Base-by-base conservation (phyloP, 2,888 invertebrate genomes). In the Agrotis clavis region DNA sequence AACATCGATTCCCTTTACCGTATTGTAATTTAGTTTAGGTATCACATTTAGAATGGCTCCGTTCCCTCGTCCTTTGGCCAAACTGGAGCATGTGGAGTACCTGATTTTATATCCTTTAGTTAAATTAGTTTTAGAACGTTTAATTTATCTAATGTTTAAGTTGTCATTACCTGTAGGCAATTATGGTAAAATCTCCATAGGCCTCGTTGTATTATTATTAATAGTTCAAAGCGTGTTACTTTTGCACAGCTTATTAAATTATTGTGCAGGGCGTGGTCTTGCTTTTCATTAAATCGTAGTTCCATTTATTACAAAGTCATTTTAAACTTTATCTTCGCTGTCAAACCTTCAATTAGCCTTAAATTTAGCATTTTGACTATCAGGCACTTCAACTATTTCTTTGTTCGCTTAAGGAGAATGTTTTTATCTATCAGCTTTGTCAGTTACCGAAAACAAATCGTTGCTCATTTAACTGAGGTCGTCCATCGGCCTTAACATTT, bases 21-120 rank as follows among this genome's bases (percentile, higher is more conserved):
- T 86, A 90, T 85, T 87, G 84, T 85, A 87, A 89, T 85, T 88
- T 84, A 82, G 81, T 73, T 41, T 74, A 67, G 73, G 71, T 77
- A 80, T 74, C 72, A 74, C 87, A 83, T 87, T 90, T 87, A 87
- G 87, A 90, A 85, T 84, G 88, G 85, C 78, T 78, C 84, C 88
- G 74, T 89, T 89, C 89, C 85, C 89, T 87, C 84, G 89, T 90
- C 89, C 88, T 89, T 89, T 86, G 77, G 74, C 79, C 74, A 81
- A 89, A 88, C 81, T 88, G 80, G 86, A 87, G 78, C 88, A 86
- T 86, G 85, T 79, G 74, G 72, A 80, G 67, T 87, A 83, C 87
- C 89, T 84, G 81, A 83, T 84, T 89, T 89, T 90, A 88, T 85
- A 83, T 86, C 81, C 79, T 75, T 83, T 88, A 89, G 89, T 89